Evolutionary conservation across 2,888 invertebrate species (phyloP).

Genomic region (Himalopsyche tibetana): DNA sequence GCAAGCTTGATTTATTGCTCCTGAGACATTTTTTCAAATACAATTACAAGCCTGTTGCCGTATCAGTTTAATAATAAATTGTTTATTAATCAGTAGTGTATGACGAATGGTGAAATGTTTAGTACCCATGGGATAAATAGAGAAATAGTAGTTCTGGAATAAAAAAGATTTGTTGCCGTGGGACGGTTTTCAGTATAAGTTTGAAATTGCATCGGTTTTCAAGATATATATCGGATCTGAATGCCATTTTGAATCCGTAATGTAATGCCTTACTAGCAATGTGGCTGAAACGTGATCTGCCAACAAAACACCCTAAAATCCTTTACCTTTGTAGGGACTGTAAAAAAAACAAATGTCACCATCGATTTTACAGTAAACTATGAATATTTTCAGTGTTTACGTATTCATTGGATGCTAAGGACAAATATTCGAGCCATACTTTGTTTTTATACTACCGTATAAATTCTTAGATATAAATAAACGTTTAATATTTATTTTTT

Average conservation of each 20-base stretch:
- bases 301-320: constrained; percentile 18
- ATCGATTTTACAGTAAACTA: constrained; percentile 15
- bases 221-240: constrained; percentile 30
- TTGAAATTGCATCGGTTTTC: constrained; percentile 30
- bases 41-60: too few relatives aligned
- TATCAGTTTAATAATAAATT: too few relatives aligned
- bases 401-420: constrained; percentile 1
- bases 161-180: background rate
- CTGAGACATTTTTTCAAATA: too few relatives aligned
- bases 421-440: background rate
- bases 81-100: too few relatives aligned
- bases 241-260: constrained; percentile 29
- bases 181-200: constrained; percentile 22
- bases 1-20: too few relatives aligned
- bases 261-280: constrained; percentile 20
- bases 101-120: too few relatives aligned
- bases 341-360: constrained; percentile 15
- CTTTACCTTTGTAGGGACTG: constrained; percentile 10
- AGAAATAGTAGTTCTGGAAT: background rate
- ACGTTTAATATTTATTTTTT: too few relatives aligned
- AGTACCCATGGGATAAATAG: too few relatives aligned
- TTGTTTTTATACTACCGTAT: too few relatives aligned
- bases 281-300: constrained; percentile 7
- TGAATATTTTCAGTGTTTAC: constrained; percentile 1
- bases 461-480: too few relatives aligned